Evolutionary conservation across 2,888 invertebrate species (phyloP).

Genomic region (Dendrolimus houi): DNA sequence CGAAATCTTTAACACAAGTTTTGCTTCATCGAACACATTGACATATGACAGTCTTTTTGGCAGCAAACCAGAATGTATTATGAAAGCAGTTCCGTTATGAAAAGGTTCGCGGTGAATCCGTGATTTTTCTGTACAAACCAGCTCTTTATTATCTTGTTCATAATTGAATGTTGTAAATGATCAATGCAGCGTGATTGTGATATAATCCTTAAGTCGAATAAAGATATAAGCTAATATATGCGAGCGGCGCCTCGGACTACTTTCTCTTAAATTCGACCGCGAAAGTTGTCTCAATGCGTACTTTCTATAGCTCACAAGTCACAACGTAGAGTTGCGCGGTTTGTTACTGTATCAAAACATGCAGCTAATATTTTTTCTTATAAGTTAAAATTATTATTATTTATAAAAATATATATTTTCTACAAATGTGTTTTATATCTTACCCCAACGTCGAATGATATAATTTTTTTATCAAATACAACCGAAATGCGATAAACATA

Average conservation of each 20-base stretch:
- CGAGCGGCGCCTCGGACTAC: conserved; percentile 62
- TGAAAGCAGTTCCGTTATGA: conserved; percentile 20
- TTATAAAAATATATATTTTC: not conserved
- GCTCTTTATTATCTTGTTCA: not conserved
- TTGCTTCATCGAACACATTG: conserved; percentile 23
- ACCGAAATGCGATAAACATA: conserved; percentile 12
- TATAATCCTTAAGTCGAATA: conserved; percentile 61
- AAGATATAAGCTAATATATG: conserved; percentile 68
- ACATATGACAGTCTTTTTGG: conserved; percentile 28
- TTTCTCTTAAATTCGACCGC: conserved; percentile 75
- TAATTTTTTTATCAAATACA: conserved; percentile 11
- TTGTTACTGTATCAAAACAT: conserved; percentile 7
- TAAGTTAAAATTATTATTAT: too few species aligned
- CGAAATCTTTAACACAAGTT: conserved; percentile 52
- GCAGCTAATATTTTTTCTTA: not conserved
- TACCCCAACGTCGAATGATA: conserved; percentile 5
- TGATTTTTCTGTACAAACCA: too few species aligned
- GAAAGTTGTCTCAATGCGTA: conserved; percentile 69
- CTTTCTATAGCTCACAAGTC: conserved; percentile 53
- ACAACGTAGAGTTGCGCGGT: not conserved
- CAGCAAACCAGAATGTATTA: conserved; percentile 25
- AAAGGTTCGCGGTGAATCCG: not conserved
- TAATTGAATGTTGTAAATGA: conserved; percentile 8
- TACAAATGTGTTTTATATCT: conserved; percentile 3
- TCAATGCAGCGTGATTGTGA: conserved; percentile 30